Percentiles rank a stretch among this genome's conserved stretches.
phyloP scores from a whole-genome alignment of 2,797 vertebrate genomes.

The Aulostomus chinensis region DNA sequence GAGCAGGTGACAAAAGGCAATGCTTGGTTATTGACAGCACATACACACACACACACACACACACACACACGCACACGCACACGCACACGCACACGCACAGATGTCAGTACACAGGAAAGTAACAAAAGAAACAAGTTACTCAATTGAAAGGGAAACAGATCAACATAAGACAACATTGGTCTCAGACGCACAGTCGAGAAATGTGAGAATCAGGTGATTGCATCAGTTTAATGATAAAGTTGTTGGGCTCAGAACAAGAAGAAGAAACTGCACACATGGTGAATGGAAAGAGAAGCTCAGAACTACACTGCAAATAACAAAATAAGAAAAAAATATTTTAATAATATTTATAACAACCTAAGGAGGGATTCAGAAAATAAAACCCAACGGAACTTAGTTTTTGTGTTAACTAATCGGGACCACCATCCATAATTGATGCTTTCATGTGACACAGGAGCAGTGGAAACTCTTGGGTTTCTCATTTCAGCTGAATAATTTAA shows the following conservation, averaged over 20 bases:
- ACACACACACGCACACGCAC: conserved; percentile 29
- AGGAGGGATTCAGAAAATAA: too few relatives aligned
- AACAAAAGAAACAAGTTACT: conserved; percentile 43
- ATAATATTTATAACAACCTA: too few relatives aligned
- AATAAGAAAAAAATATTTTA: too few relatives aligned
- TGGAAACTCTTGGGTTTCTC: conserved; percentile 39
- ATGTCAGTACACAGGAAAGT: conserved; percentile 32
- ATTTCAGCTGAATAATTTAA: conserved; percentile 69
- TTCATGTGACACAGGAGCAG: conserved; percentile 9
- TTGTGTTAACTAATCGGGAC: too few relatives aligned
- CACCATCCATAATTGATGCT: conserved; percentile 41
- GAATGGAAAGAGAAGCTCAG: too few relatives aligned
- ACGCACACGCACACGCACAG: conserved; percentile 30
- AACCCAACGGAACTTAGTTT: too few relatives aligned
- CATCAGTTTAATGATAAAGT: background rate
- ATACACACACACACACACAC: conserved; percentile 36
- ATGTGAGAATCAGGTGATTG: background rate
- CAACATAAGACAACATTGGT: background rate
- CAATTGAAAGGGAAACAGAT: conserved; percentile 3
- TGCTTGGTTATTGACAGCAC: conserved; percentile 83
- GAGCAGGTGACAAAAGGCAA: conserved; percentile 86
- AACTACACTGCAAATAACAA: too few relatives aligned
- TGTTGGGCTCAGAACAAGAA: too few relatives aligned
- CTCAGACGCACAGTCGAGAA: background rate
- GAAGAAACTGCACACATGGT: too few relatives aligned